Evolutionary conservation across 2,113 vertebrate species (phyloP).

Genomic region (Calidris pugnax): DNA sequence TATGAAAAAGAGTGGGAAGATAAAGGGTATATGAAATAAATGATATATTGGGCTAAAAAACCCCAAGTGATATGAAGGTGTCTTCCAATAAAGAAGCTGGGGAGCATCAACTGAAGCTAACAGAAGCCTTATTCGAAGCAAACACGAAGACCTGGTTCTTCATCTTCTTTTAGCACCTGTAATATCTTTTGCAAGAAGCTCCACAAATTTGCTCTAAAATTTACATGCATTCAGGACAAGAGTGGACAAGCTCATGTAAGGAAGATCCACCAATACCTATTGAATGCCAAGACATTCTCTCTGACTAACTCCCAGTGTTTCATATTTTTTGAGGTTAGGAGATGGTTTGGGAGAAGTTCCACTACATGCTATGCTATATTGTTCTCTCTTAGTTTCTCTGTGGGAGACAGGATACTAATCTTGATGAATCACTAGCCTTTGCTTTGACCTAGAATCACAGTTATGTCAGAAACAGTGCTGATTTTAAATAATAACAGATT

Average conservation of each 20-base stretch:
- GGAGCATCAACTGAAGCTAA: background rate
- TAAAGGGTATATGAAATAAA: background rate
- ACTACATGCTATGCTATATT: background rate
- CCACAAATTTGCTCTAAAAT: background rate
- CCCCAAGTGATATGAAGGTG: background rate
- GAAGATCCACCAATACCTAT: too few relatives aligned
- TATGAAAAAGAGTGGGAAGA: background rate
- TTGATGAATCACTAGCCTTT: background rate
- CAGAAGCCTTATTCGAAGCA: background rate
- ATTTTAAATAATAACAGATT: background rate
- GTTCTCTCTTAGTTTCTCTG: background rate
- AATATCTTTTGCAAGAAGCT: background rate
- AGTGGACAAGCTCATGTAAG: background rate
- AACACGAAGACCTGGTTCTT: background rate
- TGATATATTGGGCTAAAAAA: background rate
- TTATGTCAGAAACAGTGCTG: background rate
- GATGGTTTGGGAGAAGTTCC: background rate
- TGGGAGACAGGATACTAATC: background rate
- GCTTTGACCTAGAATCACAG: background rate
- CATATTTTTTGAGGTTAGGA: background rate
- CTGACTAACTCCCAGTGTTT: background rate
- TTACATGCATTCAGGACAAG: background rate
- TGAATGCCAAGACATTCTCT: background rate
- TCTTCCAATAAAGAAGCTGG: background rate
- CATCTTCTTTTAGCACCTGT: background rate